Evolutionary conservation across 2,113 vertebrate genomes (phyloP).

Genomic region (Macaca mulatta): DNA sequence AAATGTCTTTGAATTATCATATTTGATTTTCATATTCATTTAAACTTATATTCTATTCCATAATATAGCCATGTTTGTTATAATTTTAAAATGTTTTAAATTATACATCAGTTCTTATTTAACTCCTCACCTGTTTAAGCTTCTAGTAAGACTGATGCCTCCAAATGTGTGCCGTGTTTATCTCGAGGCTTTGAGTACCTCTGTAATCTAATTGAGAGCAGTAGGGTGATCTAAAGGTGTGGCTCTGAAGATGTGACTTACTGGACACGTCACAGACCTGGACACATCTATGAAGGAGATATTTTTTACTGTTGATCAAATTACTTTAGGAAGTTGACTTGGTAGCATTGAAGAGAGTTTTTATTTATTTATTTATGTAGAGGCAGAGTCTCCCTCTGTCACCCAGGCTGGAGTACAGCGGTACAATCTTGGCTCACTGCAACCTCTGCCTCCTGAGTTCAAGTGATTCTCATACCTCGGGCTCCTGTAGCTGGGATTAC

Average conservation of each 20-base stretch:
- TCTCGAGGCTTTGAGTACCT: background rate
- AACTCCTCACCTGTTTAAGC: background rate
- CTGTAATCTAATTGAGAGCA: background rate
- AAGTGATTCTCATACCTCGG: no score
- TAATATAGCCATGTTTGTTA: background rate
- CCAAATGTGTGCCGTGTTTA: background rate
- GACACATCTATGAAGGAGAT: background rate
- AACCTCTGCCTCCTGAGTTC: no score
- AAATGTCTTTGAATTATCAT: conserved; percentile 12
- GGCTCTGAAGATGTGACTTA: background rate
- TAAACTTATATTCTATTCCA: background rate
- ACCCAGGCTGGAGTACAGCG: no score
- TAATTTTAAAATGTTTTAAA: background rate
- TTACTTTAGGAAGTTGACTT: background rate
- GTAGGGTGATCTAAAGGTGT: background rate
- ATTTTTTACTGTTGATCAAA: background rate
- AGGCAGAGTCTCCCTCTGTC: no score
- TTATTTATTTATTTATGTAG: background rate
- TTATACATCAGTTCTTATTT: background rate
- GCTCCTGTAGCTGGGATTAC: no score
- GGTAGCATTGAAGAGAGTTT: background rate
- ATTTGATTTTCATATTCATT: background rate
- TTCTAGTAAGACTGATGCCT: background rate
- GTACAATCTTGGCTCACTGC: no score
- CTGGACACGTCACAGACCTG: background rate